A percentile compares a stretch with the other conserved stretches of the same genome.
Evolutionary conservation across 2,113 vertebrate species (phyloP).

Genomic region (Bostrychus sinensis): DNA sequence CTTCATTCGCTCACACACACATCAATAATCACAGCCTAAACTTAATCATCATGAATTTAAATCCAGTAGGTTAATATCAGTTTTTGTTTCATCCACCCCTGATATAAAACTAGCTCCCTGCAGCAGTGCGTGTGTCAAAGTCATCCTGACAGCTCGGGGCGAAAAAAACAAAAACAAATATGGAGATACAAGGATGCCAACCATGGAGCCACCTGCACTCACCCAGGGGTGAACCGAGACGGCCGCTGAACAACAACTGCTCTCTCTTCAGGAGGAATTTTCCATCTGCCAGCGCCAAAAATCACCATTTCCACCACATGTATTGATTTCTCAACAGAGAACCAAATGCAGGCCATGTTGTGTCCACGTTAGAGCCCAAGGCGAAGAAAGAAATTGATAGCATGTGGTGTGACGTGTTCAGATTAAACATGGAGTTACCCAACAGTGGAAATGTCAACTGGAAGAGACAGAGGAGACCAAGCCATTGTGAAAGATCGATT

Average conservation of each 20-base stretch:
- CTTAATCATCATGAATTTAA: too few relatives aligned
- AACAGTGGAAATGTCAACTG: background rate
- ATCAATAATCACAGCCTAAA: too few relatives aligned
- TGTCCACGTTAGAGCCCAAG: background rate
- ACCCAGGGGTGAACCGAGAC: constrained; percentile 39
- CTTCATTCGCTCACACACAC: too few relatives aligned
- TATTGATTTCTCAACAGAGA: constrained; percentile 2
- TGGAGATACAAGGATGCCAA: constrained; percentile 35
- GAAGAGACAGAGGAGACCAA: background rate
- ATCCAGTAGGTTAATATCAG: too few relatives aligned
- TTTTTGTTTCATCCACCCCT: too few relatives aligned
- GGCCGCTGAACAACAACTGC: constrained; percentile 34
- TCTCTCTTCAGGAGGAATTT: constrained; percentile 11
- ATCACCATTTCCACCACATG: background rate
- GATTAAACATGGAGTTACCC: background rate
- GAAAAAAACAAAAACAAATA: constrained; percentile 44
- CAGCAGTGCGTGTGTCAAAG: constrained; percentile 17
- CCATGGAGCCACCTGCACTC: constrained; percentile 45
- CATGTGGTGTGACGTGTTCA: background rate
- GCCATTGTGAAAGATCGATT: constrained; percentile 1
- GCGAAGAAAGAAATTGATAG: background rate
- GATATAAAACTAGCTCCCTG: background rate
- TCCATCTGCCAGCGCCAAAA: constrained; percentile 39
- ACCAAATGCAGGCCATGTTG: background rate
- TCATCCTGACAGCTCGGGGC: constrained; percentile 25